These are phyloP conservation scores for Cheilosia urbana DNA, from an alignment of 2,888 invertebrate species.

Conservation along the genomic window DNA sequence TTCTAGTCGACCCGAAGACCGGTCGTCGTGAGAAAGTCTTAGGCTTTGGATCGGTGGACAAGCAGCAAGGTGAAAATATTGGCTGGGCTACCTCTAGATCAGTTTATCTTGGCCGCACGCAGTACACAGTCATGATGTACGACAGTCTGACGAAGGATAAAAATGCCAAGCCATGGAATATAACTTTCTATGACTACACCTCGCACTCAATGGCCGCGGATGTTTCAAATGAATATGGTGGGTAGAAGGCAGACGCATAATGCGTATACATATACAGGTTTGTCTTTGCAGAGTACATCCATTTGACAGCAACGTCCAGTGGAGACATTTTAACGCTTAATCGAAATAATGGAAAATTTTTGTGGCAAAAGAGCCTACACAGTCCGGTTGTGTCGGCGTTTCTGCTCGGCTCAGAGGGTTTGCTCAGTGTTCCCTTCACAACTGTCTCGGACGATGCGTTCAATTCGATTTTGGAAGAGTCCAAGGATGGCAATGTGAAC, in stretches of 20 bases:
- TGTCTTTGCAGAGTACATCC: slow-evolving; percentile 88
- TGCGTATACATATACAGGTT: neutral
- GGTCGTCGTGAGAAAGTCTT: slow-evolving; percentile 83
- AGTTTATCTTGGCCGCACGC: slow-evolving; percentile 87
- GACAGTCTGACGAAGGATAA: slow-evolving; percentile 89
- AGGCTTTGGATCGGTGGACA: slow-evolving; percentile 80
- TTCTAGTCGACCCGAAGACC: slow-evolving; percentile 91
- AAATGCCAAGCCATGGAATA: slow-evolving; percentile 94
- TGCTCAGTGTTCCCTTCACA: slow-evolving; percentile 94
- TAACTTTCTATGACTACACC: slow-evolving; percentile 98
- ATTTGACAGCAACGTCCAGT: slow-evolving; percentile 95
- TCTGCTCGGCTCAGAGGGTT: slow-evolving; percentile 89
- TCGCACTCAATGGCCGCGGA: slow-evolving; percentile 92
- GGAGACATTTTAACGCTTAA: slow-evolving; percentile 94
- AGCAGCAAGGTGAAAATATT: slow-evolving; percentile 79
- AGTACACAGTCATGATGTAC: slow-evolving; percentile 97
- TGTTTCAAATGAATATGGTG: slow-evolving; percentile 92
- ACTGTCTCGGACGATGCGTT: slow-evolving; percentile 95
- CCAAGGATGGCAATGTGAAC: slow-evolving; percentile 86
- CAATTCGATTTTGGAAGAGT: slow-evolving; percentile 87
- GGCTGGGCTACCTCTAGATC: slow-evolving; percentile 83
- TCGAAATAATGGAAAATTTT: slow-evolving; percentile 89
- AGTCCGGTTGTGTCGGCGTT: slow-evolving; percentile 97
- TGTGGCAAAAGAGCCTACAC: slow-evolving; percentile 94
- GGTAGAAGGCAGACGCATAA: slow-evolving; percentile 77